Conservation (phyloP, 37 sponge, comb jelly and placozoan genomes). For the Bolinopsis microptera region DNA sequence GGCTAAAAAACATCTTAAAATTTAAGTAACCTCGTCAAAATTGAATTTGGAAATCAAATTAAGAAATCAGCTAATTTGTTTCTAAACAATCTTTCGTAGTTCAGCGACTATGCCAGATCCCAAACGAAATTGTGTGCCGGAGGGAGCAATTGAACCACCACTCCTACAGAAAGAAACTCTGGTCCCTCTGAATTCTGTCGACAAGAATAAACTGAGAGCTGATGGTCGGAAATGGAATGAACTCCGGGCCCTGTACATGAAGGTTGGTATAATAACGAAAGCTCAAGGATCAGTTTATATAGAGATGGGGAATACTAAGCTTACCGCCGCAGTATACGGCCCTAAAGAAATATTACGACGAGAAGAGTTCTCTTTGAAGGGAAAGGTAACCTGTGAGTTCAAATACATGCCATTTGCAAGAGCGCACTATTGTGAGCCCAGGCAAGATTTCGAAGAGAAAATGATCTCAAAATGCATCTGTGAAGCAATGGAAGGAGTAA, state of each 20-base stretch:
- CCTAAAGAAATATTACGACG: constrained; percentile 41
- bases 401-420: constrained; percentile 51
- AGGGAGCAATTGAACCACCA: constrained; percentile 39
- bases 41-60: no score
- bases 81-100: no score
- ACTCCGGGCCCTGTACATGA: background rate
- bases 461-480: constrained; percentile 44
- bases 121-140: constrained; percentile 52
- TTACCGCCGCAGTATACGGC: constrained; percentile 45
- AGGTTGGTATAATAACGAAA: constrained; percentile 40
- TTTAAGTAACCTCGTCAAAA: no score
- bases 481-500: constrained; percentile 64
- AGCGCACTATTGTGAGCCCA: constrained; percentile 12
- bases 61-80: no score
- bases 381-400: constrained; percentile 52
- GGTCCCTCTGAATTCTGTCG: background rate
- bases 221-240: constrained; percentile 44
- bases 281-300: constrained; percentile 55
- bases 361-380: constrained; percentile 61
- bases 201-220: background rate
- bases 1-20: no score
- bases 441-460: constrained; percentile 55
- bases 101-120: constrained; percentile 55
- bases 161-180: background rate
- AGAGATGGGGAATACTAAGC: constrained; percentile 43